Base-by-base conservation (phyloP, 2,888 invertebrate genomes). In the Autographa pulchrina region DNA sequence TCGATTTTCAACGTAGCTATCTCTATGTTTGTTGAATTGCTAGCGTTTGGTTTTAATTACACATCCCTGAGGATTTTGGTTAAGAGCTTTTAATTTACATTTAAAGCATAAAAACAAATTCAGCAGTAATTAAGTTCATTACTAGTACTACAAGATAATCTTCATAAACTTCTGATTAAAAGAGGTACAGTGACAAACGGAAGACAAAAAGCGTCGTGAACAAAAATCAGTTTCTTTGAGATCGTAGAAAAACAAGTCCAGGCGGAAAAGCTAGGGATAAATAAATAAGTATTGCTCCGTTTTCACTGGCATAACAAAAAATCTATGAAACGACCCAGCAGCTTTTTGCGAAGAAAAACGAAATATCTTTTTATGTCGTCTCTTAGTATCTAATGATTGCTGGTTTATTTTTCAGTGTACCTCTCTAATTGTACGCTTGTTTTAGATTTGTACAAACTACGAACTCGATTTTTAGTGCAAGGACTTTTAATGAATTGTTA, bases 11-110 rank as follows among this genome's bases (percentile, higher is more conserved):
- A 68, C 80, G 54, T 68, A 65, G 70, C 43, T 67, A 41, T 65
- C 58, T 70, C 31, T 43, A 35, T 68, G 58, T 72, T 66, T 80
- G 68, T 54, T 68, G 61, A 60, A 66, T 20, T 66, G 66, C 16
- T 59, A 68, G 60, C 62, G 32, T 72, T 77, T 73, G 77, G 72
- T 73, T 78, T 77, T 73, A 78, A 77, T 78, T 72, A 80, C 52
- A 61, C 43, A 68, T 71, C 56, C 65, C n/a, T 65, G 11, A 59
- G 14, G 41, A 67, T 67, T 69, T 43, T n/a, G 62, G 62, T 75
- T 80, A 38, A 0, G 31, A 60, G 18, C 16, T 66, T 62, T 66
- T 25, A 64, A 59, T 52, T n/a, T 16, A n/a, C 0, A 11, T 38
- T 38, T 11, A 38, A 8, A 38, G 38, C 38, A 1, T 38, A 11